phyloP scores from a whole-genome alignment of 2,113 vertebrate genomes.

The Cercocebus atys region DNA sequence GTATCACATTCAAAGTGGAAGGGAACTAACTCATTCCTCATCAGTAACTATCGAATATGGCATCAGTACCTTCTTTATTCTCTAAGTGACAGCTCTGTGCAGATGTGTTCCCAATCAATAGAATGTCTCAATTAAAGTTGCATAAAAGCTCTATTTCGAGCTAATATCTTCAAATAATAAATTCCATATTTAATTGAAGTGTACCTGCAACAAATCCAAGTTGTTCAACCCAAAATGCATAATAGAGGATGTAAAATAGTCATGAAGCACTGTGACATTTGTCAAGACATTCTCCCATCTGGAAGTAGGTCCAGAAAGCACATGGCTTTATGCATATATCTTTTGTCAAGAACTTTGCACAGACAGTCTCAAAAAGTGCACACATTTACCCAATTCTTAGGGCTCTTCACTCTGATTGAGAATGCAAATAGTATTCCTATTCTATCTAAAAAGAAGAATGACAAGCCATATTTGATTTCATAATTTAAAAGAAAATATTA shows the following conservation, averaged over 20 bases:
- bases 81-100: background rate
- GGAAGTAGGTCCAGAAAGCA: background rate
- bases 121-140: background rate
- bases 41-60: background rate
- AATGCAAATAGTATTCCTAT: background rate
- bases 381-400: background rate
- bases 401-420: background rate
- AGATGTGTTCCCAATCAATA: conserved; percentile 48
- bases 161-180: conserved; percentile 54
- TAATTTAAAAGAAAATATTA: background rate
- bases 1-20: background rate
- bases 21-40: background rate
- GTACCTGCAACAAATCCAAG: conserved; percentile 69
- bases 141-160: background rate
- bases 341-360: background rate
- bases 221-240: conserved; percentile 62
- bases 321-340: background rate
- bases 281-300: conserved; percentile 35
- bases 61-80: background rate
- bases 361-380: background rate
- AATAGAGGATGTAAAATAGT: conserved; percentile 29
- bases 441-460: background rate
- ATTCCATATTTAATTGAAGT: conserved; percentile 58
- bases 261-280: conserved; percentile 34
- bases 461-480: background rate